Evolutionary conservation across 37 sponge, comb jelly and placozoan species (phyloP), one percentile per base, ranked within the genome.

Genomic region (Ephydatia muelleri): DNA sequence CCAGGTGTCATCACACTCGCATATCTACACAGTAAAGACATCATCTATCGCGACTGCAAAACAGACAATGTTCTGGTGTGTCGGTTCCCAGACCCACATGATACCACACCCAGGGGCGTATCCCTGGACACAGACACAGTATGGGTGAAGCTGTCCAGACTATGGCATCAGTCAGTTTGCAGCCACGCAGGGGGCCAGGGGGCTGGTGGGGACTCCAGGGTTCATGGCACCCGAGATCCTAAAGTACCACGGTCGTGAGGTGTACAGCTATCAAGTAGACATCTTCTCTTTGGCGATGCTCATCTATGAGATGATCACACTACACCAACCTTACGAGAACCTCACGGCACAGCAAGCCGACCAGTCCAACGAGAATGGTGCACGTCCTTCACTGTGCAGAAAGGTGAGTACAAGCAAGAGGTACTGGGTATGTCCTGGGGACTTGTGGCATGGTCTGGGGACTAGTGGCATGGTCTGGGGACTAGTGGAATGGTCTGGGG

Each of bases 141-240:
- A 0, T 39, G 34, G 0, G 87, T 96, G 35, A 96, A 96, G 82
- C 57, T 96, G 33, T 90, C n/a, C 94, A 0, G 96, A 96, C 77
- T 91, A 87, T 78, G 94, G 94, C 21, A 93, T 96, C 77, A 93
- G 94, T 76, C 94, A 91, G 88, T 94, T 83, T 83, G 94, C 86
- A 38, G 77, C 82, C 29, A 83, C 73, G 5, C 89, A 88, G 65
- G 89, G 95, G 40, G 85, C 85, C 39, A 47, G 83, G 30, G 92
- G 89, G 5, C 75, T 81, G 27, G 89, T 83, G 11, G 97, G 97
- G 16, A 96, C 97, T 14, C 90, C 86, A 0, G 97, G 97, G 3
- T 93, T 82, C 80, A 96, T 96, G 75, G 94, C 97, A 30, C 97
- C 97, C 23, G 97, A 96, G 84, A 88, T 96, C 0, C 68, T 88